Evolutionary conservation across 1,140 invertebrate genomes (phyloP).

Genomic region (Palaemon carinicauda): DNA sequence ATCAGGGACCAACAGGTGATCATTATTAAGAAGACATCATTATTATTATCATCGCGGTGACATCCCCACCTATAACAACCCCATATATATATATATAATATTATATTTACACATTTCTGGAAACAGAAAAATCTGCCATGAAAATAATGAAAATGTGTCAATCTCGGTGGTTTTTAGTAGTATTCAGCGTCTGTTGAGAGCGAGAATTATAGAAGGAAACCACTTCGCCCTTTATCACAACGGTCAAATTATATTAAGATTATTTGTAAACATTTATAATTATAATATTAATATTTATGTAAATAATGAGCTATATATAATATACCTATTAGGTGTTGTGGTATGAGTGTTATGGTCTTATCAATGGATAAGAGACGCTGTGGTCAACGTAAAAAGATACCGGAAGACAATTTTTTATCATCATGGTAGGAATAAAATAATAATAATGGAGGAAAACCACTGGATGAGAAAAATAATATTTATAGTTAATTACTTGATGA

Average conservation of each 20-base stretch:
- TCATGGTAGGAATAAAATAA: too few relatives aligned
- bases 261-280: conserved; percentile 43
- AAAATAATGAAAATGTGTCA: neutral
- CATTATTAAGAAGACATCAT: neutral
- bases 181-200: neutral
- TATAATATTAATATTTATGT: conserved; percentile 46
- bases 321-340: conserved; percentile 48
- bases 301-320: conserved; percentile 52
- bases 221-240: conserved; percentile 18
- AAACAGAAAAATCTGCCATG: neutral
- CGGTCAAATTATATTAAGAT: conserved; percentile 35
- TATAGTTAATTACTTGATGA: too few relatives aligned
- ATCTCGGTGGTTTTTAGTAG: conserved; percentile 13
- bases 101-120: too few relatives aligned
- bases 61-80: neutral
- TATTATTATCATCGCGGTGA: neutral
- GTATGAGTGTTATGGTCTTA: neutral
- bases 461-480: too few relatives aligned
- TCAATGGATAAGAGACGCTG: neutral
- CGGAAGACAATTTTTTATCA: too few relatives aligned
- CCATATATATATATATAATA: neutral
- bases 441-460: too few relatives aligned
- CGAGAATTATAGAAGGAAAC: neutral
- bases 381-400: too few relatives aligned
- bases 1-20: conserved; percentile 51